Conservation (phyloP, 2,888 invertebrate species). For the Ormyrus pomaceus region DNA sequence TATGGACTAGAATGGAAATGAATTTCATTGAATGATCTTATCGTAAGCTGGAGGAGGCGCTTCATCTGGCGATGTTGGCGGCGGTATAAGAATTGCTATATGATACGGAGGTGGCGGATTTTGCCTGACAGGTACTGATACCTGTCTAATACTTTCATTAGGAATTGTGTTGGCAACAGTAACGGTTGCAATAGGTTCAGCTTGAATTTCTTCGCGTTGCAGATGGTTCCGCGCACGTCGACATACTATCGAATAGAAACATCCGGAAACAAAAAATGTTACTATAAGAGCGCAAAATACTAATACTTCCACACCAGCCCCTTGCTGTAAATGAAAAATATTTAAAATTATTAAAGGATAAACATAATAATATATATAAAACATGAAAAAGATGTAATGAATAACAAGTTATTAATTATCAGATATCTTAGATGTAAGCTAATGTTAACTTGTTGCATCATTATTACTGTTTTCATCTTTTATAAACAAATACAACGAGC, state of each 20-base stretch:
- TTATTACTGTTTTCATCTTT: too few relatives aligned
- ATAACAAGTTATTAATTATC: too few relatives aligned
- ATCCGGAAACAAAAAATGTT: slow-evolving; percentile 69
- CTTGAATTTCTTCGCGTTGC: slow-evolving; percentile 62
- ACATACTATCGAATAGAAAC: slow-evolving; percentile 67
- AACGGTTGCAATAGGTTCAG: slow-evolving; percentile 63
- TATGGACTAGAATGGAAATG: slow-evolving; percentile 41
- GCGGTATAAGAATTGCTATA: slow-evolving; percentile 87
- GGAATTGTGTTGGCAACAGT: slow-evolving; percentile 62
- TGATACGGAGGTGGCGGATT: slow-evolving; percentile 89
- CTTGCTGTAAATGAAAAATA: slow-evolving; percentile 68
- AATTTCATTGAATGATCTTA: slow-evolving; percentile 79
- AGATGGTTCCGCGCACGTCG: slow-evolving; percentile 62
- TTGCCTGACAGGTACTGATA: slow-evolving; percentile 66
- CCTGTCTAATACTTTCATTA: slow-evolving; percentile 62
- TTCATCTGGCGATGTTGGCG: slow-evolving; percentile 75
- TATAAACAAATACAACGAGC: too few relatives aligned
- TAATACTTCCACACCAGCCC: slow-evolving; percentile 79
- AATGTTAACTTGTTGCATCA: too few relatives aligned
- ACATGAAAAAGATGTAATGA: too few relatives aligned
- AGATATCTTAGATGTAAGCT: too few relatives aligned
- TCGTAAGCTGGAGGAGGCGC: slow-evolving; percentile 86
- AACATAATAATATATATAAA: neutral
- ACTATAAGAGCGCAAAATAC: slow-evolving; percentile 76
- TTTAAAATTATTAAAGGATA: slow-evolving; percentile 1